Conservation (phyloP, 2,888 invertebrate species). For the Ceramica pisi region DNA sequence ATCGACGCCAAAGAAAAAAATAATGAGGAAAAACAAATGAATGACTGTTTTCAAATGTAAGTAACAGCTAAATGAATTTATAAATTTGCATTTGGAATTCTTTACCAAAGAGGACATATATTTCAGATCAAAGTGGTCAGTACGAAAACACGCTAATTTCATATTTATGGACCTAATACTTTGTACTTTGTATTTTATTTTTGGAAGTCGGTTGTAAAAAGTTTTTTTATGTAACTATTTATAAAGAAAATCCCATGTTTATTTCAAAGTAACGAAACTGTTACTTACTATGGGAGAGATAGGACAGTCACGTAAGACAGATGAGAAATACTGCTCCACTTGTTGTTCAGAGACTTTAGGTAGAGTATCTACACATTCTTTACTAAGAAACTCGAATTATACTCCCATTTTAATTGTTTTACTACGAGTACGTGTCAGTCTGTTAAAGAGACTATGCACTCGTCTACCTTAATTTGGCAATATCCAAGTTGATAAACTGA, state of each 20-base stretch:
- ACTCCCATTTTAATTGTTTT: constrained; percentile 33
- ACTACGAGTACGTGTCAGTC: constrained; percentile 22
- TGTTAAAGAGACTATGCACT: constrained; percentile 20
- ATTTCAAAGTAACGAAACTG: background rate
- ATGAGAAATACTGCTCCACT: background rate
- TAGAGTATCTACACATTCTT: background rate
- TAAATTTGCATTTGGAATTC: too few relatives aligned
- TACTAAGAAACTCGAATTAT: background rate
- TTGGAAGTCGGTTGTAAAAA: too few relatives aligned
- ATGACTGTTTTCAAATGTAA: too few relatives aligned
- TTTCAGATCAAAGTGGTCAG: too few relatives aligned
- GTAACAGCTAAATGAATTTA: too few relatives aligned
- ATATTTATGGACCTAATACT: too few relatives aligned
- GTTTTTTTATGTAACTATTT: too few relatives aligned
- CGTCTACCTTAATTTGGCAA: constrained; percentile 54
- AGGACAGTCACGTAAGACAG: background rate
- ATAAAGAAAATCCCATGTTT: background rate
- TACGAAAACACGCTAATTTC: too few relatives aligned
- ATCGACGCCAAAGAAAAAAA: too few relatives aligned
- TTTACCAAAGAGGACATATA: too few relatives aligned
- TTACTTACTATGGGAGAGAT: background rate
- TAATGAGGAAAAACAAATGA: too few relatives aligned
- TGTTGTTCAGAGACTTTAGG: background rate
- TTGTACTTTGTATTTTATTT: too few relatives aligned
- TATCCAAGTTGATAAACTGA: constrained; percentile 61